These are phyloP conservation scores for Macrobrachium rosenbergii DNA, from an alignment of 1,140 invertebrate genomes.

Conservation along the genomic window DNA sequence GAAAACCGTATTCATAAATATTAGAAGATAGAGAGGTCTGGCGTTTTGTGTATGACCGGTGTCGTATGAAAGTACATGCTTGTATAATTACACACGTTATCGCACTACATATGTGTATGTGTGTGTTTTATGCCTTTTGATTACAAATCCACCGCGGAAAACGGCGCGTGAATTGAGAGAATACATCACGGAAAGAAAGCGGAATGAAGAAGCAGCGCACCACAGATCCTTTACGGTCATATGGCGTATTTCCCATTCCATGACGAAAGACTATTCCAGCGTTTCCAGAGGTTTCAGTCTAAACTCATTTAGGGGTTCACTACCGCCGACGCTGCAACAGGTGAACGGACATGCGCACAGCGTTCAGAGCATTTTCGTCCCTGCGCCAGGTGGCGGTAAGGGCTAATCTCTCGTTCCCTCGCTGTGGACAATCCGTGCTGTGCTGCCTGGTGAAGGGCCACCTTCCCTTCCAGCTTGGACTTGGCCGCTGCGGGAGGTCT, in stretches of 20 bases:
- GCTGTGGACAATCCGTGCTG: conserved; percentile 3
- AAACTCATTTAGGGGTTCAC: conserved; percentile 45
- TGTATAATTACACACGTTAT: no score
- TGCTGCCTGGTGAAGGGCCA: conserved; percentile 23
- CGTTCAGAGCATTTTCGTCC: not conserved
- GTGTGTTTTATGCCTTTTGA: no score
- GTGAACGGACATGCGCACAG: conserved; percentile 30
- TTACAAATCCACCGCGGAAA: no score
- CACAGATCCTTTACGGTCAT: conserved; percentile 14
- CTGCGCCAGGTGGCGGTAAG: conserved; percentile 2
- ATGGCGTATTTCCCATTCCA: conserved; percentile 43
- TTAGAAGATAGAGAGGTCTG: no score
- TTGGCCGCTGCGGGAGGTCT: conserved; percentile 36
- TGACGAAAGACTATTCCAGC: conserved; percentile 49
- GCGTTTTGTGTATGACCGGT: no score
- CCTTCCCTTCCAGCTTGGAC: conserved; percentile 41
- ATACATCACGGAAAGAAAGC: conserved; percentile 15
- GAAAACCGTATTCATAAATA: no score
- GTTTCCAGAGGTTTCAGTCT: conserved; percentile 33
- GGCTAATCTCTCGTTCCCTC: conserved; percentile 7
- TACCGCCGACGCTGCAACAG: conserved; percentile 42
- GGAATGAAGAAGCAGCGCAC: not conserved
- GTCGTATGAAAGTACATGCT: no score
- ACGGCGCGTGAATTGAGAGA: not conserved
- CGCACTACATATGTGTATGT: no score